These are phyloP conservation scores for Apistogramma diplotaenia DNA, from an alignment of 2,113 vertebrate genomes.

Conservation along the genomic window DNA sequence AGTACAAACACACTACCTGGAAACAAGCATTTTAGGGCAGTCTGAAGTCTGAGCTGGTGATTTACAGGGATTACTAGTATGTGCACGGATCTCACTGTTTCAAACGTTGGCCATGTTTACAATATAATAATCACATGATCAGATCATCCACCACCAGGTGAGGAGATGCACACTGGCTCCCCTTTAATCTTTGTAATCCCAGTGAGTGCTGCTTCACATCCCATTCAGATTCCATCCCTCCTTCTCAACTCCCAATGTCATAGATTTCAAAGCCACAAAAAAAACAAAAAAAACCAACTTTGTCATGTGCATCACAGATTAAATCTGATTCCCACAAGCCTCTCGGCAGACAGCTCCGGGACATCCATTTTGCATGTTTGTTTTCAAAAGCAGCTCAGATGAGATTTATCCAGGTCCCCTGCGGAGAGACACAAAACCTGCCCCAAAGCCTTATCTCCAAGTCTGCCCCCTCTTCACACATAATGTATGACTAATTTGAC, in stretches of 20 bases:
- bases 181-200: neutral
- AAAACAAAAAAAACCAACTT: neutral
- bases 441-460: neutral
- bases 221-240: neutral
- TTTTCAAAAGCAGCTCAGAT: conserved; percentile 19
- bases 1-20: neutral
- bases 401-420: conserved; percentile 36
- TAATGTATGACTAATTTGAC: conserved; percentile 49
- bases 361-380: conserved; percentile 42
- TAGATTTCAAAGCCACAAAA: neutral
- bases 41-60: neutral
- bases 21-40: neutral
- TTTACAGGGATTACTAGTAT: neutral
- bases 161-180: neutral
- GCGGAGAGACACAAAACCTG: conserved; percentile 29
- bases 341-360: neutral
- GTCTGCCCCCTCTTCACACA: conserved; percentile 22
- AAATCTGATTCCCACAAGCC: neutral
- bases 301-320: conserved; percentile 1
- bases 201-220: neutral
- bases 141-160: neutral
- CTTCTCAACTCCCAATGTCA: neutral
- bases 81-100: neutral
- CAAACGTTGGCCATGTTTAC: neutral
- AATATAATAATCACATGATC: neutral